Base-by-base conservation (phyloP, 2,113 vertebrate species). In the Taurulus bubalis region DNA sequence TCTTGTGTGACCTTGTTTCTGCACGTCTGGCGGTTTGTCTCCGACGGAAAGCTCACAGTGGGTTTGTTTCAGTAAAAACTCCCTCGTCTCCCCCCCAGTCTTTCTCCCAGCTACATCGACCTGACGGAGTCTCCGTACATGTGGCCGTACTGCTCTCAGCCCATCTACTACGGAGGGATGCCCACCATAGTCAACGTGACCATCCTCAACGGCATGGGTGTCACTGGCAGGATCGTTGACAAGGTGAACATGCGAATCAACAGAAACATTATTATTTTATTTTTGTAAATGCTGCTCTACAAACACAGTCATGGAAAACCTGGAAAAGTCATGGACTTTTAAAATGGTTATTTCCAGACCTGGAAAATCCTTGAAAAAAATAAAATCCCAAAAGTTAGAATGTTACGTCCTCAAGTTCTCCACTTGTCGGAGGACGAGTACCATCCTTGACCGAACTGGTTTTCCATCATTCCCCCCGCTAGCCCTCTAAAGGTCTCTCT, bases 111-210 rank as follows among this genome's bases (percentile, higher is more conserved):
- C 94, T 99, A 99, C 91, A 96, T 99, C 36, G 98, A 99, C 87
- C 93, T 99, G 80, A 99, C 98, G 0, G 98, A 99, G 92, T 98
- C 97, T 89, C 98, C 98, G 0, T 99, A 99, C 94, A 99, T 99
- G 98, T 99, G 98, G 98, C 98, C 98, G 7, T 99, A 99, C 93
- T 99, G 98, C 92, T 99, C 98, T 59, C 98, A 99, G 93, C 98
- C 98, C 75, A 98, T 99, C 90, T 99, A 99, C 94, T 99, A 99
- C 0, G 98, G 98, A 81, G 98, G 98, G 49, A 99, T 99, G 98
- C 98, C 98, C 63, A 97, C 98, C 10, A 97, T 99, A 30, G 96
- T 99, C 79, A 99, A 99, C 59, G 95, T 99, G 75, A 99, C 98
- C 18, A 98, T 99, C 80, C 97, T 99, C 22, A 99, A 99, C 8